Percentiles rank a stretch among this genome's conserved stretches.
Conservation (phyloP, 1,140 invertebrate species). For the Cydia pomonella region DNA sequence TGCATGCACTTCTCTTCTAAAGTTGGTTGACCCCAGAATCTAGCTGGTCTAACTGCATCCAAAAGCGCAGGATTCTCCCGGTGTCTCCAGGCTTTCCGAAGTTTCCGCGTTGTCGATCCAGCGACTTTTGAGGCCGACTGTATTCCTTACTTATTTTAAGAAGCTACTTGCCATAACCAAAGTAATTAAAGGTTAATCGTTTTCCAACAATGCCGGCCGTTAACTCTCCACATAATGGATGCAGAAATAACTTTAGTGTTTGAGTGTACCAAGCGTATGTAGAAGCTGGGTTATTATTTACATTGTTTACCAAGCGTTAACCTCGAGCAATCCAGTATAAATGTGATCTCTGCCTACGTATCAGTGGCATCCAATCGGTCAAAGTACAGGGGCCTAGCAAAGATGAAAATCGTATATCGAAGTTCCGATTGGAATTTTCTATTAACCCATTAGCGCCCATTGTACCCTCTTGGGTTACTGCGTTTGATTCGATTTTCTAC, state of each 20-base stretch:
- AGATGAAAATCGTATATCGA: too few relatives aligned
- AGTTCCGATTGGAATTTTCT: too few relatives aligned
- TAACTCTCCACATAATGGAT: conserved; percentile 20
- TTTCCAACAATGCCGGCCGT: conserved; percentile 3
- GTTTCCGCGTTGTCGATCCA: background rate
- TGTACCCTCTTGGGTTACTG: too few relatives aligned
- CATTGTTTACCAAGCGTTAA: background rate
- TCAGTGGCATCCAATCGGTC: too few relatives aligned
- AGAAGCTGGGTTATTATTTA: background rate
- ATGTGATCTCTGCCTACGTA: background rate
- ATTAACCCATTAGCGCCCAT: too few relatives aligned
- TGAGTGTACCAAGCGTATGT: conserved; percentile 4
- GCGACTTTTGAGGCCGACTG: background rate
- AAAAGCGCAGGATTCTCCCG: too few relatives aligned
- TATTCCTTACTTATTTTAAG: background rate
- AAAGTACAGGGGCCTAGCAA: too few relatives aligned
- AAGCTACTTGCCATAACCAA: background rate
- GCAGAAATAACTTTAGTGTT: conserved; percentile 24
- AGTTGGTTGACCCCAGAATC: too few relatives aligned
- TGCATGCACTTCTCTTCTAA: too few relatives aligned
- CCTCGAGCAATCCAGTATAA: background rate
- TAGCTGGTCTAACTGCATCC: too few relatives aligned
- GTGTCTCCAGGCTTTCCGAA: too few relatives aligned
- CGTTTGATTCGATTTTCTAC: too few relatives aligned
- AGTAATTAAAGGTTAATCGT: conserved; percentile 4